phyloP scores from a whole-genome alignment of 2,888 invertebrate genomes.

The Dryocosmus kuriphilus region DNA sequence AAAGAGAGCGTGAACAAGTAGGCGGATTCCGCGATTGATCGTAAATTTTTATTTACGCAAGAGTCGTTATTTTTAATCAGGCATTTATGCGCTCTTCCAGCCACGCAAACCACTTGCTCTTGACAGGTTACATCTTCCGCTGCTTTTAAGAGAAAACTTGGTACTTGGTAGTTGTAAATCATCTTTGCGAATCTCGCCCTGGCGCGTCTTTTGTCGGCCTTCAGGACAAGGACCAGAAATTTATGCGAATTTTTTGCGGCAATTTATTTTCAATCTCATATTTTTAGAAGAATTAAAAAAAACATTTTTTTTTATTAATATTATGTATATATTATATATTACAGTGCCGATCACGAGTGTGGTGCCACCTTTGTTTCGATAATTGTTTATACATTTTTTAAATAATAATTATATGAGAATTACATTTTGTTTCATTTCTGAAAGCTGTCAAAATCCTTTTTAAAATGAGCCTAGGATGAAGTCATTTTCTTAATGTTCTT shows the following conservation, averaged over 20 bases:
- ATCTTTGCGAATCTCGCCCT: slow-evolving; percentile 38
- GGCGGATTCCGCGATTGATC: slow-evolving; percentile 66
- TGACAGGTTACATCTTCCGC: slow-evolving; percentile 43
- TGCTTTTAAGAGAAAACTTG: slow-evolving; percentile 32
- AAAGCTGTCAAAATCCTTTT: too few relatives aligned
- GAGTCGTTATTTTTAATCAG: slow-evolving; percentile 75
- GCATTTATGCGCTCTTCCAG: slow-evolving; percentile 66
- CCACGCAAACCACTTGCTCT: slow-evolving; percentile 48
- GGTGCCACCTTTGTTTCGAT: too few relatives aligned
- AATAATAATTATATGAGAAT: too few relatives aligned
- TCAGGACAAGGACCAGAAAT: not conserved
- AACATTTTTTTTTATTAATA: too few relatives aligned
- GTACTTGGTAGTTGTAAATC: slow-evolving; percentile 49
- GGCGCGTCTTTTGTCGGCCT: slow-evolving; percentile 15
- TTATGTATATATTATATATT: too few relatives aligned
- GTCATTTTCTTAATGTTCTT: too few relatives aligned
- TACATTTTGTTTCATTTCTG: too few relatives aligned
- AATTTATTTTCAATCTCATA: not conserved
- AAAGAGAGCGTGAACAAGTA: slow-evolving; percentile 45
- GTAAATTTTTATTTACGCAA: slow-evolving; percentile 74
- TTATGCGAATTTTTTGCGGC: not conserved
- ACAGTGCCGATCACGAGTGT: too few relatives aligned
- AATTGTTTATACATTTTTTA: too few relatives aligned
- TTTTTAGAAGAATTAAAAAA: not conserved
- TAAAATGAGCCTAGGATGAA: too few relatives aligned